Evolutionary conservation across 2,113 vertebrate genomes (phyloP).

Genomic region (Paramisgurnus dabryanus): DNA sequence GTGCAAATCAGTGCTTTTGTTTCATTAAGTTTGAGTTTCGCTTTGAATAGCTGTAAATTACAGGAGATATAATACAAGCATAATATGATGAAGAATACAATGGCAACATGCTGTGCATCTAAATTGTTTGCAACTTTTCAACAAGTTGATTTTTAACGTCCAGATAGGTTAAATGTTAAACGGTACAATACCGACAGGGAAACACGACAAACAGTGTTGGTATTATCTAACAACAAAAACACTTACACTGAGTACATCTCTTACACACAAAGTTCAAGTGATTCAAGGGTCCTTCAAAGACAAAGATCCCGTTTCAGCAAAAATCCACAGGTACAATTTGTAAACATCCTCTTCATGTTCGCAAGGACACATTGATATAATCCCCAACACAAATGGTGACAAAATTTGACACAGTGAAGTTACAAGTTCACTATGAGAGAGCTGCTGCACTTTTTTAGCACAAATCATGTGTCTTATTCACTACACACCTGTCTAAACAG

Average conservation of each 20-base stretch:
- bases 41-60: background rate
- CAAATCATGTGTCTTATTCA: too few species aligned
- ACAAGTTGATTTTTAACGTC: background rate
- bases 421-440: too few species aligned
- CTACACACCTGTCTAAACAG: too few species aligned
- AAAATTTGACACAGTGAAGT: too few species aligned
- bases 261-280: slow-evolving; percentile 19
- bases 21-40: background rate
- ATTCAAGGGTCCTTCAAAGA: slow-evolving; percentile 26
- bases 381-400: background rate
- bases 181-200: background rate
- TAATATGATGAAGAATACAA: background rate
- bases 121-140: background rate
- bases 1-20: background rate
- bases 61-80: background rate
- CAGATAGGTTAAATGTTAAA: slow-evolving; percentile 8
- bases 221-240: slow-evolving; percentile 32
- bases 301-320: background rate
- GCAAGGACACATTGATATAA: background rate
- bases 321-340: slow-evolving; percentile 4
- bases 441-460: too few species aligned
- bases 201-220: background rate
- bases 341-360: slow-evolving; percentile 14
- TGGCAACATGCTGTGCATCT: background rate
- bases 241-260: background rate